Base-by-base conservation (phyloP, 2,113 vertebrate genomes). In the Dromaius novaehollandiae region DNA sequence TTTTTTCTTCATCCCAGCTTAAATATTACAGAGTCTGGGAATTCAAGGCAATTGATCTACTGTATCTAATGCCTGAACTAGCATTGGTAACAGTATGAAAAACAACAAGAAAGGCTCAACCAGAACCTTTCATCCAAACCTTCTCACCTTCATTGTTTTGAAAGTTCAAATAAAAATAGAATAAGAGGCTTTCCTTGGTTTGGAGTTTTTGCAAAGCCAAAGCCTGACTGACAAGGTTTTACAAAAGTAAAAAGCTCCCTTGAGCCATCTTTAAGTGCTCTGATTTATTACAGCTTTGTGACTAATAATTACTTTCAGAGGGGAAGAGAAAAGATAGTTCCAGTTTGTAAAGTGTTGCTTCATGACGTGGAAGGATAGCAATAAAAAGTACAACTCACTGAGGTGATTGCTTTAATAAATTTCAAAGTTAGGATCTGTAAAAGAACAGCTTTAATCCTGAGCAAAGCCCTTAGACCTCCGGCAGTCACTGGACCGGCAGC, bases 241-340 rank as follows among this genome's bases (percentile, higher is more conserved):
- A 80, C 1, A 26, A 89, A 93, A 34, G 34, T 36, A 60, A 80
- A 58, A 93, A 88, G 63, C 55, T 94, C 79, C 71, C 58, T 25
- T 66, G 66, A 84, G 85, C 63, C 40, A 55, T 65, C 40, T 42
- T 87, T 88, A 89, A 82, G 40, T 66, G 71, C 20, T 83, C 36
- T 93, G 60, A 91, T 95, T 93, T 93, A 86, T 82, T 88, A 93
- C 63, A 88, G 40, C 64, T 86, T 91, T 80, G 71, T 79, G 81
- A 81, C 46, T 87, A 95, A 89, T 89, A 96, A 86, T 90, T 89
- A 88, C 90, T 95, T 93, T 93, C 82, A 77, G 71, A 88, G 48
- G 53, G 68, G 34, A 86, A 95, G 73, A 93, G 40, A 85, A 88
- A 95, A 96, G n/a, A 36, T 82, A 88, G 28, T 50, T 93, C 44